Conservation (phyloP, 2,797 vertebrate species). For the Nyctibius grandis region DNA sequence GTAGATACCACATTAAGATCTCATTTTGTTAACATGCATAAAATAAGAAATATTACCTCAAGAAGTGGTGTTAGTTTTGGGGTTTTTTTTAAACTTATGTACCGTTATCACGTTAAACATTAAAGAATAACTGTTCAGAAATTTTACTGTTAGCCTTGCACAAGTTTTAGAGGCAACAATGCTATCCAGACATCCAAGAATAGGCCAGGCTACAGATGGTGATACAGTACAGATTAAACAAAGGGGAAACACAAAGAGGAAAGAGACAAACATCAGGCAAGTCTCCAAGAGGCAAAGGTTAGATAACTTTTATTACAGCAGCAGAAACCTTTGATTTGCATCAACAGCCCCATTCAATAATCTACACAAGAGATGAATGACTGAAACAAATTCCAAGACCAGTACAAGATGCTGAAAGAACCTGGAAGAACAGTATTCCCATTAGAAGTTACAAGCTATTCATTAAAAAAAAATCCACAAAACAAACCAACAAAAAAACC, state of each 20-base stretch:
- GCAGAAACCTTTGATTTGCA: slow-evolving; percentile 46
- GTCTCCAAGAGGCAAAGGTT: slow-evolving; percentile 25
- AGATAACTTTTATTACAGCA: slow-evolving; percentile 42
- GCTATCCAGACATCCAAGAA: background rate
- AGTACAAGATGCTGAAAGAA: slow-evolving; percentile 5
- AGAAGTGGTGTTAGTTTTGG: background rate
- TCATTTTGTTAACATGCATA: background rate
- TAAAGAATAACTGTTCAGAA: background rate
- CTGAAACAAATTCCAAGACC: slow-evolving; percentile 8
- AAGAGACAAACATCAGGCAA: slow-evolving; percentile 51
- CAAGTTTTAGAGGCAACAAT: background rate
- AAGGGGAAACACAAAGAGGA: slow-evolving; percentile 22
- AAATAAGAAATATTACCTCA: background rate
- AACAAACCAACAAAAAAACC: too few species aligned
- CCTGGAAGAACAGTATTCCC: slow-evolving; percentile 24
- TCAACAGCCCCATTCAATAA: slow-evolving; percentile 31
- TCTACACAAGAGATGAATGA: slow-evolving; percentile 18
- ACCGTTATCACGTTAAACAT: background rate
- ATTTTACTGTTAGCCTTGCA: background rate
- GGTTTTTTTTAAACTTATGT: background rate
- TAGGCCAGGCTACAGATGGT: background rate
- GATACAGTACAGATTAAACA: background rate
- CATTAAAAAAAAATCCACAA: background rate
- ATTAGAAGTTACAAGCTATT: slow-evolving; percentile 1
- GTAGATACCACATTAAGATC: background rate